These are phyloP conservation scores for Artemia sinica DNA, from an alignment of 2,888 invertebrate genomes.

Conservation along the genomic window DNA sequence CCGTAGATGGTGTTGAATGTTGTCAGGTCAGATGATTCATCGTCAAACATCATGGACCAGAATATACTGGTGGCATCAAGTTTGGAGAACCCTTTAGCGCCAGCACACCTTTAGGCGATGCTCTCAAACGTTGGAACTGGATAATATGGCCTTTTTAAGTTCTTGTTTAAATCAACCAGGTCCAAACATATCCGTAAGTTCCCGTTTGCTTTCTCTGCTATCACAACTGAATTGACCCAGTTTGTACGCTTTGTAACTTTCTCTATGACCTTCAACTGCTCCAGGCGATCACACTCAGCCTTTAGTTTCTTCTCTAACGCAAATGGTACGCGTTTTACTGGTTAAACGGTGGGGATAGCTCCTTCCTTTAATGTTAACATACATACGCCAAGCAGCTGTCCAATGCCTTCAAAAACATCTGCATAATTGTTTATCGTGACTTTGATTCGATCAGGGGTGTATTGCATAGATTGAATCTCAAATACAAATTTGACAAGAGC, in stretches of 20 bases:
- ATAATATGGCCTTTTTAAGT: neutral
- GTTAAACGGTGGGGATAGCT: neutral
- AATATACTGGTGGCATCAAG: no score
- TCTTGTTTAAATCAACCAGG: no score
- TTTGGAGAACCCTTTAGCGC: slow-evolving; percentile 10
- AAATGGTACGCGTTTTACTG: slow-evolving; percentile 5
- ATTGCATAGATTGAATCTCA: neutral
- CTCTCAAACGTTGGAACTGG: neutral
- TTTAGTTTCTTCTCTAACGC: slow-evolving; percentile 12
- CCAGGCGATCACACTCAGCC: slow-evolving; percentile 1
- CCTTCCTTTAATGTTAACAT: no score
- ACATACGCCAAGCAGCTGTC: neutral
- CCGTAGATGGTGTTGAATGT: no score
- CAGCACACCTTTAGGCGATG: neutral
- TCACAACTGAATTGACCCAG: no score
- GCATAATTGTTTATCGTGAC: neutral
- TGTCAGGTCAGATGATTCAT: no score
- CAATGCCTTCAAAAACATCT: neutral
- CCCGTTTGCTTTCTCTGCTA: no score
- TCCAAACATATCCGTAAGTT: no score
- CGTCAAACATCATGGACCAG: no score
- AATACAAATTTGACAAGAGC: neutral
- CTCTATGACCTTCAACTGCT: no score
- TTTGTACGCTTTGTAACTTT: no score
- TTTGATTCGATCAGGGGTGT: neutral